Conservation (phyloP, 2,113 vertebrate species). For the Bubo blakistoni region DNA sequence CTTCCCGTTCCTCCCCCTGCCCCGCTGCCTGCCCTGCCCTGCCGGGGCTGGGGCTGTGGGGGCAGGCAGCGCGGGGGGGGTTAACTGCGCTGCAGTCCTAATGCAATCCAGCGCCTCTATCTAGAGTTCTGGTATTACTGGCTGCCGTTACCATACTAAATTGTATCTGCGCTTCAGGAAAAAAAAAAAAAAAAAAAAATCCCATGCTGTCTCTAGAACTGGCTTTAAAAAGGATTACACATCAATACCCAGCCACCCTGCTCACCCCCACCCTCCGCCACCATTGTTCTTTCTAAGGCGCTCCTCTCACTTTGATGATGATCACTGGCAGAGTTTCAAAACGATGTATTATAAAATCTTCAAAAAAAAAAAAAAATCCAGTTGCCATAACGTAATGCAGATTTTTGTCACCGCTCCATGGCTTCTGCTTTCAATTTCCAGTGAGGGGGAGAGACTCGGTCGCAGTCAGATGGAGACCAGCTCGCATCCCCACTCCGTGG, state of each 20-base stretch:
- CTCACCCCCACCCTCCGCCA: slow-evolving; percentile 41
- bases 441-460: slow-evolving; percentile 71
- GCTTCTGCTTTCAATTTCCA: slow-evolving; percentile 89
- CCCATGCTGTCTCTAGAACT: slow-evolving; percentile 39
- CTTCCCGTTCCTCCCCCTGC: not conserved
- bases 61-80: not conserved
- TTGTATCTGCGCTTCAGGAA: slow-evolving; percentile 41
- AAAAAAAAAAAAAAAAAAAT: not conserved
- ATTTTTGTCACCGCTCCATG: slow-evolving; percentile 85
- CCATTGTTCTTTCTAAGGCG: slow-evolving; percentile 63
- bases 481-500: slow-evolving; percentile 28
- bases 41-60: not conserved
- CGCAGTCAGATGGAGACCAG: slow-evolving; percentile 68
- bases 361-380: slow-evolving; percentile 57
- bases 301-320: slow-evolving; percentile 82
- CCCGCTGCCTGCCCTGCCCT: not conserved
- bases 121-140: not conserved
- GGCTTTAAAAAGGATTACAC: slow-evolving; percentile 59
- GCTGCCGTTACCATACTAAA: slow-evolving; percentile 25
- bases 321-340: slow-evolving; percentile 83
- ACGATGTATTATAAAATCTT: slow-evolving; percentile 79
- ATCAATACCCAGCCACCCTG: slow-evolving; percentile 50
- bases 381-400: slow-evolving; percentile 87
- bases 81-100: not conserved
- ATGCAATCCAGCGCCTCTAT: not conserved